These are phyloP conservation scores for Lepidonotus clava DNA, from an alignment of 2,888 invertebrate genomes.

Conservation along the genomic window DNA sequence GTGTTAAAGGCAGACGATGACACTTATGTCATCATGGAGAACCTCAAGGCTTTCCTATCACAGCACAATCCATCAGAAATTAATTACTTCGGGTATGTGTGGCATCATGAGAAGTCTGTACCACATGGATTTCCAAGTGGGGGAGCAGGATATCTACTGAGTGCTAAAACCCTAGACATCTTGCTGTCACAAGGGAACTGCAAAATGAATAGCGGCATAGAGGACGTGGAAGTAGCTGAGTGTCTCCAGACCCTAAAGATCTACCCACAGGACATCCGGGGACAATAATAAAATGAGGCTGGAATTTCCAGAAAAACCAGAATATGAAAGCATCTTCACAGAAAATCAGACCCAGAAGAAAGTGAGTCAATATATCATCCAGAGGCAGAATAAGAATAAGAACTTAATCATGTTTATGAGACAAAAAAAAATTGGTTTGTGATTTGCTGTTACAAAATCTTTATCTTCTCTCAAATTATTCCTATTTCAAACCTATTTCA, in stretches of 20 bases:
- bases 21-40: conserved; percentile 32
- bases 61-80: not conserved
- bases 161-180: not conserved
- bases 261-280: not conserved
- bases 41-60: not conserved
- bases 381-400: no score
- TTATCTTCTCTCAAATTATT: no score
- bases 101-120: not conserved
- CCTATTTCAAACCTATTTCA: no score
- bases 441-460: no score
- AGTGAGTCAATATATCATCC: no score
- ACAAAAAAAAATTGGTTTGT: no score
- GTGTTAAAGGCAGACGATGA: conserved; percentile 26
- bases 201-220: not conserved
- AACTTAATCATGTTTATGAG: no score
- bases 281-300: no score
- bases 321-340: no score
- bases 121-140: not conserved
- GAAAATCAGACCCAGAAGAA: no score
- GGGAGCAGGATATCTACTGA: conserved; percentile 17
- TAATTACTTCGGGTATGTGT: not conserved
- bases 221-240: not conserved
- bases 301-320: no score
- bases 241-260: not conserved
- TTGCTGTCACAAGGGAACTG: not conserved